phyloP scores from a whole-genome alignment of 2,113 vertebrate genomes.

The Cyprinodon tularosa region DNA sequence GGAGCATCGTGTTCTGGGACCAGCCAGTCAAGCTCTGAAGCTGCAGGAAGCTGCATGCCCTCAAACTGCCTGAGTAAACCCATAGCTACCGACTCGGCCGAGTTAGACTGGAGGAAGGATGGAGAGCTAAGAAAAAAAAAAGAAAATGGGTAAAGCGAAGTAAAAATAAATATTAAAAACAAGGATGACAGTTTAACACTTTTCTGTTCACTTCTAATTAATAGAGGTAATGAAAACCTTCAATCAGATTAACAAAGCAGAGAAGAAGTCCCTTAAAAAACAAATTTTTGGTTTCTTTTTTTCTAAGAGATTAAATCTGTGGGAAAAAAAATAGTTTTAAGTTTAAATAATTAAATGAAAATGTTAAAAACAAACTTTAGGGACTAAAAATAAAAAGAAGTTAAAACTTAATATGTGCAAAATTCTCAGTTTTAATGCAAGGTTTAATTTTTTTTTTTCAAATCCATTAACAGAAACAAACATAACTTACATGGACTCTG shows the following conservation, averaged over 20 bases:
- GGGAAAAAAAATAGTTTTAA: no score
- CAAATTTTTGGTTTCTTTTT: no score
- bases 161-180: neutral
- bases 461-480: neutral
- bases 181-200: neutral
- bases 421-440: no score
- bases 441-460: no score
- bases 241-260: neutral
- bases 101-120: constrained; percentile 91
- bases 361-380: no score
- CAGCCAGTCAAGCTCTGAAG: constrained; percentile 96
- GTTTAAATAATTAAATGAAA: no score
- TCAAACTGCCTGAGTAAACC: constrained; percentile 96
- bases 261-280: neutral
- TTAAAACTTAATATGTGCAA: no score
- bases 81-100: constrained; percentile 97
- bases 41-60: constrained; percentile 96
- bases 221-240: neutral
- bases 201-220: neutral
- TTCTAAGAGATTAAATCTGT: no score
- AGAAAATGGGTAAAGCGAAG: no score
- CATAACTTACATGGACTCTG: constrained; percentile 84
- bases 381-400: neutral
- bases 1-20: constrained; percentile 95
- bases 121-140: constrained; percentile 79